A percentile compares a stretch with the other conserved stretches of the same genome.
phyloP scores from a whole-genome alignment of 2,113 vertebrate genomes.

The Cisticola juncidis region DNA sequence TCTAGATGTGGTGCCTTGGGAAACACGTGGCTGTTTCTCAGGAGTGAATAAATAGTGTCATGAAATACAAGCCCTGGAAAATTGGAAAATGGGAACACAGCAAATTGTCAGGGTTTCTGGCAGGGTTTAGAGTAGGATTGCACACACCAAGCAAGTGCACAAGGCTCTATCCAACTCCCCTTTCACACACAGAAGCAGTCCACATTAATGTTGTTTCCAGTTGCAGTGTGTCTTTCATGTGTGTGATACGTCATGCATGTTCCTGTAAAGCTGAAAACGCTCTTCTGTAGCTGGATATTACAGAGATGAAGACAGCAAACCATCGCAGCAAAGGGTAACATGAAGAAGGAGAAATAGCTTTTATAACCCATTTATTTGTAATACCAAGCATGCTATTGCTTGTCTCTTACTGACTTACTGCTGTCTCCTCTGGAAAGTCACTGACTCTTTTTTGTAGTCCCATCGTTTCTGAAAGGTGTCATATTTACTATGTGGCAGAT shows the following conservation, averaged over 20 bases:
- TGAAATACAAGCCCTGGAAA: not conserved
- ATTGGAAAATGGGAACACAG: not conserved
- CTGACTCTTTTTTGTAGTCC: not conserved
- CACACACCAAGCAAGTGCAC: not conserved
- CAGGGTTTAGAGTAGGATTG: not conserved
- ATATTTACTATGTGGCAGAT: not conserved
- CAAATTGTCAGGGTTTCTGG: not conserved
- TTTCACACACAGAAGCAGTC: not conserved
- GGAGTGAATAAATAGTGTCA: not conserved
- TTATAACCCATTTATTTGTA: not conserved
- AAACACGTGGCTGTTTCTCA: not conserved
- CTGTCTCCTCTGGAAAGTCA: not conserved
- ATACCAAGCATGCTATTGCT: not conserved
- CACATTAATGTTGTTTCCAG: not conserved
- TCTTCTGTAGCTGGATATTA: not conserved
- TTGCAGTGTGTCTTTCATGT: not conserved
- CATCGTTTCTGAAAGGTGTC: not conserved
- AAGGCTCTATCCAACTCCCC: accelerated
- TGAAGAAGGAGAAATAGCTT: not conserved
- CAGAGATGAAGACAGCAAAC: not conserved
- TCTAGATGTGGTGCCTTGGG: not conserved
- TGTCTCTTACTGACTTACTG: not conserved
- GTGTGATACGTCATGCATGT: accelerated
- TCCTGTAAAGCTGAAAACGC: not conserved
- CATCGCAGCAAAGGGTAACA: not conserved